Percentiles rank a stretch among this genome's conserved stretches.
These are phyloP conservation scores for Drosophila mojavensis DNA, from an alignment of 1,140 invertebrate species.

Conservation along the genomic window DNA sequence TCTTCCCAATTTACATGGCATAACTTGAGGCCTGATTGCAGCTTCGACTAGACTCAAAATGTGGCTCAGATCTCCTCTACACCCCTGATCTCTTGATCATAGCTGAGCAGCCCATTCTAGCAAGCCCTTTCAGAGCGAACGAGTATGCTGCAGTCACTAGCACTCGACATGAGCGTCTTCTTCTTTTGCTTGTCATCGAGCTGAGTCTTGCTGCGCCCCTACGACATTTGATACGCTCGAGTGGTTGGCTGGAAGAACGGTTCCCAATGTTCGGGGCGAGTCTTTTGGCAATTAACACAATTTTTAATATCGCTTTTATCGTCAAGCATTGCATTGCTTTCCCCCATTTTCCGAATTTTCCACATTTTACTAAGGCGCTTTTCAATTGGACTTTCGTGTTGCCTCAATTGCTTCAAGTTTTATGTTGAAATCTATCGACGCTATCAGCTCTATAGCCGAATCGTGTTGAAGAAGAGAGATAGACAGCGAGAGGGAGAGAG, in stretches of 20 bases:
- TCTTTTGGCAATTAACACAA: constrained; percentile 69
- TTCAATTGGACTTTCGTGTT: constrained; percentile 67
- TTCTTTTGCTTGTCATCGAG: too few species aligned
- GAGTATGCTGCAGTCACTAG: too few species aligned
- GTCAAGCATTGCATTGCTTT: constrained; percentile 59
- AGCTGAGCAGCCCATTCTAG: too few species aligned
- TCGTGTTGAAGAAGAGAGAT: background rate
- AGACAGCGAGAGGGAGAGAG: background rate
- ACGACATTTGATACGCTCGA: constrained; percentile 8
- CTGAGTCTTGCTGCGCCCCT: background rate
- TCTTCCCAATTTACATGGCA: too few species aligned
- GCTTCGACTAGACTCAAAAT: too few species aligned
- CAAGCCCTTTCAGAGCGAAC: too few species aligned
- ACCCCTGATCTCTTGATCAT: too few species aligned
- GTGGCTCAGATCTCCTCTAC: too few species aligned
- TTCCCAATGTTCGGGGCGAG: constrained; percentile 34
- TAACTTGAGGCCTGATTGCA: too few species aligned
- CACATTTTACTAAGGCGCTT: constrained; percentile 26
- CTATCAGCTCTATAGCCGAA: constrained; percentile 18
- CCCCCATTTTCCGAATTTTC: constrained; percentile 7
- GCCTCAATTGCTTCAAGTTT: constrained; percentile 68
- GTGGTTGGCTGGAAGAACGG: constrained; percentile 9
- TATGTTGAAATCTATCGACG: constrained; percentile 45
- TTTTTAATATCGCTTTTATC: constrained; percentile 73
- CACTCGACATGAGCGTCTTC: too few species aligned